phyloP scores from a whole-genome alignment of 2,113 vertebrate species.

The Capra hircus region DNA sequence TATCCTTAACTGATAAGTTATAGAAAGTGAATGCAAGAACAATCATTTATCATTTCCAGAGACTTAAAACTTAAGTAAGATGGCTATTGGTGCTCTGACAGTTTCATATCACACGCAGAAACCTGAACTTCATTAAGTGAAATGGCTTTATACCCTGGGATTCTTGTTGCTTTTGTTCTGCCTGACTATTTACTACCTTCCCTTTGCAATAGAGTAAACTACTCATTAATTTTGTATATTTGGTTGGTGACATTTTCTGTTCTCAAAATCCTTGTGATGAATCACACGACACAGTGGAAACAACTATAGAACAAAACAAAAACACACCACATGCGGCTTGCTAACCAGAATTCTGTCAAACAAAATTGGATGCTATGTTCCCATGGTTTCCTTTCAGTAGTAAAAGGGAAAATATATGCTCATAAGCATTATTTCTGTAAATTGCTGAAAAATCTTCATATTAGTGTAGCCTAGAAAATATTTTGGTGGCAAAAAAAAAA shows the following conservation, averaged over 20 bases:
- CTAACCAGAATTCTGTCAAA: slow-evolving; percentile 51
- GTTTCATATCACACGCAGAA: neutral
- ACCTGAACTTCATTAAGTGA: neutral
- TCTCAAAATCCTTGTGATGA: slow-evolving; percentile 57
- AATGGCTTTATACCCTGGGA: neutral
- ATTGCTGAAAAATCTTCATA: slow-evolving; percentile 48
- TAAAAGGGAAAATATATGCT: slow-evolving; percentile 32
- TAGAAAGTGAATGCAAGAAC: neutral
- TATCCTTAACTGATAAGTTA: neutral
- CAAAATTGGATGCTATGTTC: slow-evolving; percentile 45
- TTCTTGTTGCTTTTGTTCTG: slow-evolving; percentile 10
- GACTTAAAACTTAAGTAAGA: slow-evolving; percentile 28
- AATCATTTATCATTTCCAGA: neutral
- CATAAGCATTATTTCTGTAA: slow-evolving; percentile 46
- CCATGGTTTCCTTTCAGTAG: slow-evolving; percentile 50
- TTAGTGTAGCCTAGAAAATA: slow-evolving; percentile 42
- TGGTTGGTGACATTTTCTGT: slow-evolving; percentile 63
- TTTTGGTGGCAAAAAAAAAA: neutral
- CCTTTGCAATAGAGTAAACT: slow-evolving; percentile 50
- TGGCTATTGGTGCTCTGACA: neutral
- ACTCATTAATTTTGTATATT: slow-evolving; percentile 66
- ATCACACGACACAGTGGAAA: slow-evolving; percentile 47
- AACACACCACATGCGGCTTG: slow-evolving; percentile 54
- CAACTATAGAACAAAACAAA: slow-evolving; percentile 62
- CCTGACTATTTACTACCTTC: slow-evolving; percentile 42